Conservation (phyloP, 1,140 invertebrate genomes). For the Zaprionus nigranus region DNA sequence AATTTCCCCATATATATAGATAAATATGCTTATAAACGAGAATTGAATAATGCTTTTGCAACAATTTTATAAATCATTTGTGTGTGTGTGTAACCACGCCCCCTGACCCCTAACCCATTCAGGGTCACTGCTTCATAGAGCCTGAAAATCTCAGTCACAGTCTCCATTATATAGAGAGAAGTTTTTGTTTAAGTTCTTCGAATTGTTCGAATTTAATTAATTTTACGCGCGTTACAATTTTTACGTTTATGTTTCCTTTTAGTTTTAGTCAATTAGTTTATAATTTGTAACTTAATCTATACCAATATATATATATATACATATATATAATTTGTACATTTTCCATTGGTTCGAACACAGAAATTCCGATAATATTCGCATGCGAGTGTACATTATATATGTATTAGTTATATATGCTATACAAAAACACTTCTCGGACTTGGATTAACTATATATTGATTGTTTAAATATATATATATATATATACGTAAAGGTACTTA, state of each 20-base stretch:
- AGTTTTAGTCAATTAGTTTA: slow-evolving; percentile 57
- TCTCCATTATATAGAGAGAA: slow-evolving; percentile 22
- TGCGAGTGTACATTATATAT: slow-evolving; percentile 58
- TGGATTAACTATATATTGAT: slow-evolving; percentile 61
- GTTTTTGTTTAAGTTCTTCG: slow-evolving; percentile 38
- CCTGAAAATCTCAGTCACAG: slow-evolving; percentile 16
- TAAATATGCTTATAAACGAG: slow-evolving; percentile 49
- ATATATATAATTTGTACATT: slow-evolving; percentile 58
- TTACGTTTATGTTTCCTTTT: slow-evolving; percentile 72
- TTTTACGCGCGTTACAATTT: slow-evolving; percentile 66
- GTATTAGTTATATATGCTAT: slow-evolving; percentile 25
- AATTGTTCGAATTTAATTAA: slow-evolving; percentile 66
- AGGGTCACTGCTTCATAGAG: background rate
- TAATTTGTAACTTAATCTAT: slow-evolving; percentile 51
- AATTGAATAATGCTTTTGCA: slow-evolving; percentile 76
- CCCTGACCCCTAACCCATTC: background rate
- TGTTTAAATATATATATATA: slow-evolving; percentile 45
- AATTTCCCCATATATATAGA: slow-evolving; percentile 43
- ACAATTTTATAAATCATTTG: slow-evolving; percentile 61
- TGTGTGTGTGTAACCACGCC: slow-evolving; percentile 27
- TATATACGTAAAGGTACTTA: slow-evolving; percentile 40
- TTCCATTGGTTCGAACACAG: slow-evolving; percentile 47
- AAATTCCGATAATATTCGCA: slow-evolving; percentile 52
- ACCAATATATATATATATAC: background rate
- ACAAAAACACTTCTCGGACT: slow-evolving; percentile 49